Evolutionary conservation across 2,797 vertebrate species (phyloP).

Genomic region (Acrossocheilus wenchowensis): DNA sequence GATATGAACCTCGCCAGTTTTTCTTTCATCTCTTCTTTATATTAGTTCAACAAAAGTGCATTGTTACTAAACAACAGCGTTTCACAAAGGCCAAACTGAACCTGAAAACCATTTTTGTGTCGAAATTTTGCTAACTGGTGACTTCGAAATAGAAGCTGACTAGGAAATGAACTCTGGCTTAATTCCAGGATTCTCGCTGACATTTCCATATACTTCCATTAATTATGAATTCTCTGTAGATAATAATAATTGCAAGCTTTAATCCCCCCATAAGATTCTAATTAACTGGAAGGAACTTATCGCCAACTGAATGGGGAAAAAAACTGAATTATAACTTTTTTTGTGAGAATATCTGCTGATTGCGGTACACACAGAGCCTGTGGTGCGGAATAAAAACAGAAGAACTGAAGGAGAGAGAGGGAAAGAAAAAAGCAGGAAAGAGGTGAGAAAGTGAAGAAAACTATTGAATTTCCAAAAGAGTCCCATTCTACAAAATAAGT

Average conservation of each 20-base stretch:
- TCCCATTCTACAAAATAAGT: background rate
- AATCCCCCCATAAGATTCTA: conserved; percentile 72
- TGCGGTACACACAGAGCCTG: background rate
- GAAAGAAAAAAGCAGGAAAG: background rate
- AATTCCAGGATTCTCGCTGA: conserved; percentile 60
- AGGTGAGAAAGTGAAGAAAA: background rate
- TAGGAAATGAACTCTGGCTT: conserved; percentile 46
- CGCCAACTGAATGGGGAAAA: conserved; percentile 55
- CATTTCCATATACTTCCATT: conserved; percentile 64
- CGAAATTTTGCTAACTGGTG: conserved; percentile 2
- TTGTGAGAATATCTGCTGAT: conserved; percentile 10
- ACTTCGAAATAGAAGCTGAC: conserved; percentile 1
- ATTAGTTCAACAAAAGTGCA: conserved; percentile 3
- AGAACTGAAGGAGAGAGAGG: background rate
- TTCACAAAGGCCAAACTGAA: conserved; percentile 18
- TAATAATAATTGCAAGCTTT: conserved; percentile 71
- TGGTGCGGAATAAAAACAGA: background rate
- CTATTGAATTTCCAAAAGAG: conserved; percentile 47
- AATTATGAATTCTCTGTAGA: conserved; percentile 68
- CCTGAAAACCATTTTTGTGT: conserved; percentile 17
- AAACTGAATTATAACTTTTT: conserved; percentile 61
- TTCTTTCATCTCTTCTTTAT: background rate
- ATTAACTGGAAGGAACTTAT: conserved; percentile 73
- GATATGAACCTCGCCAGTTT: background rate
- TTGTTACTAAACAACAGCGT: background rate